Base-by-base conservation (phyloP, 2,888 invertebrate species). In the Acanthosoma haemorrhoidale region DNA sequence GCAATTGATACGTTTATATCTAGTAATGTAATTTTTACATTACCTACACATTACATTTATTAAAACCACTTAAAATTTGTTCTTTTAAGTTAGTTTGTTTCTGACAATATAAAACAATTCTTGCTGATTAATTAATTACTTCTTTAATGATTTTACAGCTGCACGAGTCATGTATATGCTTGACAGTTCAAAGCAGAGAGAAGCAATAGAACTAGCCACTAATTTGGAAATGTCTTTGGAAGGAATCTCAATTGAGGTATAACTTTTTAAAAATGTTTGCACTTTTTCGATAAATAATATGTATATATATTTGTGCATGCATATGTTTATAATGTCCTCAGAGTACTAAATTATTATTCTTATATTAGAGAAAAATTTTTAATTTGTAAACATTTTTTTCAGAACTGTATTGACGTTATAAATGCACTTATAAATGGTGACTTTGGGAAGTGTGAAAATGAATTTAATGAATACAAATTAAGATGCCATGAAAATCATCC, bases 331-430 rank as follows among this genome's bases (percentile, higher is more conserved):
- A n/a, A n/a, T n/a, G n/a, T n/a, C n/a, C n/a, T n/a, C n/a, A n/a
- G n/a, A n/a, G n/a, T n/a, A n/a, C n/a, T n/a, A n/a, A n/a, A n/a
- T n/a, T n/a, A n/a, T n/a, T n/a, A n/a, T n/a, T n/a, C n/a, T n/a
- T n/a, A n/a, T n/a, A n/a, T n/a, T n/a, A n/a, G n/a, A n/a, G n/a
- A n/a, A n/a, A n/a, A n/a, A n/a, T n/a, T n/a, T n/a, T n/a, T n/a
- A n/a, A n/a, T n/a, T n/a, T n/a, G n/a, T n/a, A n/a, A n/a, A 16
- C 39, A 5, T 25, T 69, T 13, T 51, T 51, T 51, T 6, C 82
- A 92, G 89, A 89, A 86, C 77, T 94, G 94, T 82, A 87, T 88
- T 75, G 88, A 89, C 76, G 88, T 94, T 71, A 83, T 92, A 76
- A 87, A 89, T 75, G 87, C 90, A 74, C 84, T 96, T 77, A 84